phyloP scores from a whole-genome alignment of 2,797 vertebrate genomes.

The Falco columbarius region DNA sequence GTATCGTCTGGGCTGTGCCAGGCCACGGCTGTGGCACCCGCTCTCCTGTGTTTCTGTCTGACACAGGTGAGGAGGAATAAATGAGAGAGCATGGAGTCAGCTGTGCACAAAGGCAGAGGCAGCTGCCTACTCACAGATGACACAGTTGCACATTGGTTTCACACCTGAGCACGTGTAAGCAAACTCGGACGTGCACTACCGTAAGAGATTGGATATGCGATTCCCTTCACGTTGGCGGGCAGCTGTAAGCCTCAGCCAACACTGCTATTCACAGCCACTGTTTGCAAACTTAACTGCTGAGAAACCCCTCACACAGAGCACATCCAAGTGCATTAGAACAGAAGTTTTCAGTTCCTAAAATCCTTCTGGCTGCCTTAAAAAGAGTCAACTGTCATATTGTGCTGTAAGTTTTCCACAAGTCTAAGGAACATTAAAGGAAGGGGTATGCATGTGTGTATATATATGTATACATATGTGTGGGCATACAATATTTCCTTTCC shows the following conservation, averaged over 20 bases:
- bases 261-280: background rate
- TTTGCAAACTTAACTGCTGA: background rate
- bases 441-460: accelerated
- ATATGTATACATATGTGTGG: accelerated
- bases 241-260: background rate
- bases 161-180: background rate
- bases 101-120: background rate
- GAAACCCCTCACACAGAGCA: background rate
- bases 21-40: background rate
- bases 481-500: background rate
- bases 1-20: background rate
- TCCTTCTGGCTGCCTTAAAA: background rate
- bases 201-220: background rate
- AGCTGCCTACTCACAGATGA: background rate
- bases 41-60: background rate
- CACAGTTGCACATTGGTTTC: background rate
- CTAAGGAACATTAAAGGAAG: background rate
- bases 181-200: background rate
- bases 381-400: background rate
- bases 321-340: background rate
- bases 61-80: background rate
- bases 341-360: background rate
- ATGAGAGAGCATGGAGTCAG: background rate
- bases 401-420: background rate
- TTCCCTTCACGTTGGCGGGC: background rate